Conservation (phyloP, 2,113 vertebrate genomes). For the Callopanchax toddi region DNA sequence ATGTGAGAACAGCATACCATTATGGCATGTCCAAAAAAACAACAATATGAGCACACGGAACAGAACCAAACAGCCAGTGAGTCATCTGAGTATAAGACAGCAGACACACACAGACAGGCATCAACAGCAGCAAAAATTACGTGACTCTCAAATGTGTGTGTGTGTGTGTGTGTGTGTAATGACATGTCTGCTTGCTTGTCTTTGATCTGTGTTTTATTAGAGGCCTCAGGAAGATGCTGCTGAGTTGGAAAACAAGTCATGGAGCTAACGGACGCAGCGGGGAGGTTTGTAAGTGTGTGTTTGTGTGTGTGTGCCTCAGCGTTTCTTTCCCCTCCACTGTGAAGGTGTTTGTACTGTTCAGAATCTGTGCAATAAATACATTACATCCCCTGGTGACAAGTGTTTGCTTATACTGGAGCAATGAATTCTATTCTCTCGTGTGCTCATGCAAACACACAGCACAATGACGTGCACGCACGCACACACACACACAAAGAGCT, state of each 20-base stretch:
- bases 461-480: no score
- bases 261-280: constrained; percentile 60
- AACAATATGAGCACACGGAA: constrained; percentile 13
- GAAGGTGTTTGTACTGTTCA: neutral
- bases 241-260: constrained; percentile 72
- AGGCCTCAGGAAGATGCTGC: constrained; percentile 71
- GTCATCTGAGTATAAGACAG: constrained; percentile 14
- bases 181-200: constrained; percentile 42
- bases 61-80: constrained; percentile 26
- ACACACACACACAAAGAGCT: neutral
- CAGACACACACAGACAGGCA: constrained; percentile 8
- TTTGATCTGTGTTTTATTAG: constrained; percentile 79
- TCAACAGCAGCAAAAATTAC: constrained; percentile 27
- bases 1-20: constrained; percentile 34
- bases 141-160: constrained; percentile 36
- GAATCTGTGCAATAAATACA: constrained; percentile 16
- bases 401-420: constrained; percentile 42
- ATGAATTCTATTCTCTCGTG: constrained; percentile 8
- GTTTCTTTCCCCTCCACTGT: constrained; percentile 16
- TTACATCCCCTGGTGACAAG: constrained; percentile 1
- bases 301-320: constrained; percentile 19
- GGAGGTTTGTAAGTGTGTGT: constrained; percentile 40
- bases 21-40: neutral
- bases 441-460: constrained; percentile 24
- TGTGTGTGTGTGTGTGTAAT: constrained; percentile 42